These are phyloP conservation scores for Agrotis segetum DNA, from an alignment of 2,888 invertebrate genomes.

Conservation along the genomic window DNA sequence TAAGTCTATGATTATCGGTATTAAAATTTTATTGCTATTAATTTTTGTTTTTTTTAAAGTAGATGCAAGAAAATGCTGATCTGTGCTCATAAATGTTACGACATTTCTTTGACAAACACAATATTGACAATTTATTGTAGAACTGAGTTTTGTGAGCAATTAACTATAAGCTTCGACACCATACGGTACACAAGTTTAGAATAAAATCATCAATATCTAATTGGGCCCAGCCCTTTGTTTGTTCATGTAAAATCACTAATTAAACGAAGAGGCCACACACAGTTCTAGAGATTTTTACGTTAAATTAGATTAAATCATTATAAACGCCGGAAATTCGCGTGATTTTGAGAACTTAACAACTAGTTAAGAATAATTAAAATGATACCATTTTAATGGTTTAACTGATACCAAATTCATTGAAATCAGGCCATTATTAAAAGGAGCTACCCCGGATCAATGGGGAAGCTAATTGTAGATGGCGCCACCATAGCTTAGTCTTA, in stretches of 20 bases:
- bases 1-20: no score
- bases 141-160: conserved; percentile 61
- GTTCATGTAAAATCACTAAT: conserved; percentile 66
- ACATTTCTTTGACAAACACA: conserved; percentile 45
- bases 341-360: no score
- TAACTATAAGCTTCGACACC: conserved; percentile 44
- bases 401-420: no score
- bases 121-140: not conserved
- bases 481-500: no score
- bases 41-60: no score
- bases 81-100: not conserved
- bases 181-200: conserved; percentile 40
- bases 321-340: not conserved
- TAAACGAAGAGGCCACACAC: conserved; percentile 38
- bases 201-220: conserved; percentile 63
- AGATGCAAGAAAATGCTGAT: no score
- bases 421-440: no score
- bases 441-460: no score
- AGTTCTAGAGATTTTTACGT: conserved; percentile 9
- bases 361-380: no score
- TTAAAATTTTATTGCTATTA: no score
- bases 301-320: conserved; percentile 11
- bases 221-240: conserved; percentile 67
- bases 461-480: no score
- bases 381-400: no score